Base-by-base conservation (phyloP, 92 coral and sea anemone species). In the Epizoanthus illoricatus region DNA sequence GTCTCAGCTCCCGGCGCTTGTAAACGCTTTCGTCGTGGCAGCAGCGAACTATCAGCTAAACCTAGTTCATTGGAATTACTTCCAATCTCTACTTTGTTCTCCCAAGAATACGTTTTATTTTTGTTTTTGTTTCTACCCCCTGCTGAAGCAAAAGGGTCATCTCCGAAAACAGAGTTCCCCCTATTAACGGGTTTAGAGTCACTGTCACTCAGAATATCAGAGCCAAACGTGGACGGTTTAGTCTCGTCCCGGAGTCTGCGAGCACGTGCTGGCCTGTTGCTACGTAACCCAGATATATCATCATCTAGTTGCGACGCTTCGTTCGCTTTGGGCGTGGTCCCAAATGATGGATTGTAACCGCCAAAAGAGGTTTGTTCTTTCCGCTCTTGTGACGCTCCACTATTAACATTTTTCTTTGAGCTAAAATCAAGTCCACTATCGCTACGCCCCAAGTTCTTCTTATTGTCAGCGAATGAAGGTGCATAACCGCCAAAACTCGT, bases 391-490 rank as follows among this genome's bases (percentile, higher is more conserved):
- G 88, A 64, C 6, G 87, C 8, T 18, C 67, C 40, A 19, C 40
- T 71, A 41, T 81, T 74, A 12, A 19, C 57, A 5, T 64, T 57
- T 36, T 64, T 85, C 73, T 78, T 91, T 13, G 83, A 40, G 54
- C 91, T 84, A 55, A 93, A 93, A 73, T 93, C 90, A 45, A 93
- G 87, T 11, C 94, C 97, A 56, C 94, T 93, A 19, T 74, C 80
- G 43, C 52, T 80, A 11, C 88, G 88, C 3, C 81, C 84, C 7
- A 69, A 43, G 16, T 92, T 86, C 21, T 83, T 88, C 20, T 79
- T 52, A 12, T 88, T 81, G 5, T 79, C 78, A 36, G 57, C 81
- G 71, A 93, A 91, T 16, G 97, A 93, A 16, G 97, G 97, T 55
- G 87, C 86, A 20, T 93, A 93, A 0, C 89, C 66, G 19, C 87